phyloP scores from a whole-genome alignment of 2,797 vertebrate species.

The Orestias chungarensis region DNA sequence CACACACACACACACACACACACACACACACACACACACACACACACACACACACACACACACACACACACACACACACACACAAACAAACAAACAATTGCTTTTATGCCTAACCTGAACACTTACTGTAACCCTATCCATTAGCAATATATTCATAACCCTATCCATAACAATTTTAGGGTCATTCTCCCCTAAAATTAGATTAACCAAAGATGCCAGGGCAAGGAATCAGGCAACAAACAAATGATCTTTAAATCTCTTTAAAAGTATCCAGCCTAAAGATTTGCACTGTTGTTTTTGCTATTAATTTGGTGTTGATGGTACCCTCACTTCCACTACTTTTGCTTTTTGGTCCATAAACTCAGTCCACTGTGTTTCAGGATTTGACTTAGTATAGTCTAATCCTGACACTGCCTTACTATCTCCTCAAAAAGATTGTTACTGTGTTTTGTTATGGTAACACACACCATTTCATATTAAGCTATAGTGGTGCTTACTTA shows the following conservation, averaged over 20 bases:
- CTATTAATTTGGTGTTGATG: constrained; percentile 42
- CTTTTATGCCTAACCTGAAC: too few species aligned
- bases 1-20: too few species aligned
- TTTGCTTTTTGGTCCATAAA: constrained; percentile 34
- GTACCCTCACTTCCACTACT: constrained; percentile 47
- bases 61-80: too few species aligned
- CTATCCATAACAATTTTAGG: too few species aligned
- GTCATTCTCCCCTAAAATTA: constrained; percentile 3
- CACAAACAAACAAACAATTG: too few species aligned
- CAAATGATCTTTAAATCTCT: constrained; percentile 9
- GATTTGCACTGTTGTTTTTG: constrained; percentile 43
- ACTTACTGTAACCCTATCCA: too few species aligned
- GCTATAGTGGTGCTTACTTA: background rate
- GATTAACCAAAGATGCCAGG: constrained; percentile 1
- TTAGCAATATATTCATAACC: too few species aligned
- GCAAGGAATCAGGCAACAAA: background rate
- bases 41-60: too few species aligned
- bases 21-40: too few species aligned
- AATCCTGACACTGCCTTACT: background rate
- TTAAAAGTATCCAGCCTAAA: background rate
- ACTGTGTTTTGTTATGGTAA: background rate
- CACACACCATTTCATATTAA: background rate
- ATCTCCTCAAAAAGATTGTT: background rate
- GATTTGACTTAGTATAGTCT: background rate
- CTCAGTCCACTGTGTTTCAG: constrained; percentile 14